Base-by-base conservation (phyloP, 2,888 invertebrate species). In the Lepidocyrtinus sp. region DNA sequence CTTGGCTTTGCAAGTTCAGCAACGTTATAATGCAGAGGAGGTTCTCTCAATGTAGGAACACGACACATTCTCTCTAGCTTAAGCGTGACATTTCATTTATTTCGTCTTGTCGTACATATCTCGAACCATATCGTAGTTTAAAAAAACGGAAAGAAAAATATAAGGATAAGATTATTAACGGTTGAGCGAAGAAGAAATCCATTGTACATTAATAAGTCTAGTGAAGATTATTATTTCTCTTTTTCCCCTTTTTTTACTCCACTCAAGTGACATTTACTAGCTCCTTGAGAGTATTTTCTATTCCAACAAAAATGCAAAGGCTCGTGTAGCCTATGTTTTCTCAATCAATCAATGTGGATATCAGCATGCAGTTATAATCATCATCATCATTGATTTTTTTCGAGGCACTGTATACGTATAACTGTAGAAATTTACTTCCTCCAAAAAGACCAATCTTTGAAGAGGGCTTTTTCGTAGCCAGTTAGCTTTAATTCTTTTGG, bases 401-500 rank as follows among this genome's bases (percentile, higher is more conserved):
- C 36, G 9, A 67, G 67, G 19, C 64, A 63, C 25, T 63, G 63
- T 26, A n/a, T 24, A 7, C 26, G 5, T 63, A 9, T 19, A 68
- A 68, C 2, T n/a, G 12, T 68, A 7, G n/a, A n/a, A n/a, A n/a
- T n/a, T n/a, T n/a, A n/a, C n/a, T n/a, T n/a, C n/a, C n/a, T n/a
- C n/a, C n/a, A n/a, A n/a, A n/a, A n/a, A n/a, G 19, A 68, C 19
- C 19, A 17, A 9, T 25, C 9, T n/a, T n/a, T 25, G 22, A 22
- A 25, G 46, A 26, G 26, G 15, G 17, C 19, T 9, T 17, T 19
- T 12, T 12, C 59, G 26, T 15, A n/a, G 22, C 71, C 61, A 61
- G 71, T 74, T 63, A 17, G 55, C 67, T 77, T 77, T 77, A 77
- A 77, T 77, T 76, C 76, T 70, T 71, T 77, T 59, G 77, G 77